Base-by-base conservation (phyloP, 2,797 vertebrate genomes). In the Vultur gryphus region DNA sequence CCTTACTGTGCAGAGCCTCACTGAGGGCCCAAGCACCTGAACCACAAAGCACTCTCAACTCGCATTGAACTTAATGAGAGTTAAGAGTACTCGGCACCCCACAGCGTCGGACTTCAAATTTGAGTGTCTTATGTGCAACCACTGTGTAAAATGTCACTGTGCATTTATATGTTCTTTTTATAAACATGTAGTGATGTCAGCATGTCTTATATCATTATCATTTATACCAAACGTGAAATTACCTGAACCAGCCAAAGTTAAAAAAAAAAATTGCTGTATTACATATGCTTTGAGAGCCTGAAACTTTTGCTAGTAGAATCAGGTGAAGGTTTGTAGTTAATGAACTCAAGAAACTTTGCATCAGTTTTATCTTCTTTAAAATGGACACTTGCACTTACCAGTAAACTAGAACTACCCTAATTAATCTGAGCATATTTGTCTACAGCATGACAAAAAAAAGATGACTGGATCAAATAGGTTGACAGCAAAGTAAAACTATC, bases 41-140 rank as follows among this genome's bases (percentile, higher is more conserved):
- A 18, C 44, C 71, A 43, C 9, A 2, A 21, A 54, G 52, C 37
- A 7, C 87, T 93, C 85, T 83, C 92, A 91, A 18, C 79, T 93
- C 43, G 0, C 58, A 25, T 3, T 89, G 80, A 78, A 51, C 39
- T 51, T 62, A 28, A n/a, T 73, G 83, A 18, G 90, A 69, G 71
- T 92, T 97, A 37, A 76, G 89, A 93, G 76, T 87, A 16, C 69
- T 86, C 1, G 0, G 72, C 48, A n/a, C 57, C 58, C 61, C 2
- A 1, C 72, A 78, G 76, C 1, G 0, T 35, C 0, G 0, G 75
- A 55, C 69, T 78, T 69, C 52, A 71, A 7, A 85, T 82, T 71
- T 95, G 89, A 79, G 89, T 86, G 93, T 96, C 59, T 77, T 73
- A 14, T 0, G 33, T 95, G 95, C 87, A 84, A 31, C 58, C 43